phyloP scores from a whole-genome alignment of 1,140 invertebrate genomes.

The Macrobrachium rosenbergii region DNA sequence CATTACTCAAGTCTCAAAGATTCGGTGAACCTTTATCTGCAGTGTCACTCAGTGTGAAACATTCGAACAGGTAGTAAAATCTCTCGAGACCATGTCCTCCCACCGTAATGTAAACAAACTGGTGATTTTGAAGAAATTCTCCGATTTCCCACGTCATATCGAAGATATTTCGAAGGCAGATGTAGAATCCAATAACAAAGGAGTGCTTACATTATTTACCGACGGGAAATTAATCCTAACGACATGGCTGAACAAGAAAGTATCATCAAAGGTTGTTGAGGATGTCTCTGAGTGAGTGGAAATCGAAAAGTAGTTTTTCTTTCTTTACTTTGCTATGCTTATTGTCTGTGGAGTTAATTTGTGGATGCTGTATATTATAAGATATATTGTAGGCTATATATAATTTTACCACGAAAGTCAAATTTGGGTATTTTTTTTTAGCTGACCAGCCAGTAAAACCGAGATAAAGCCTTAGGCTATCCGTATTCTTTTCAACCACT shows the following conservation, averaged over 20 bases:
- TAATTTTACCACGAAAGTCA: too few species aligned
- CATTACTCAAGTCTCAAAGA: too few species aligned
- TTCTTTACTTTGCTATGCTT: neutral
- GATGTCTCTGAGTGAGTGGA: slow-evolving; percentile 47
- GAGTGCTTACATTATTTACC: slow-evolving; percentile 11
- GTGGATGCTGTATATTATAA: neutral
- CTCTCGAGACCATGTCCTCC: slow-evolving; percentile 29
- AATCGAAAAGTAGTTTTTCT: neutral
- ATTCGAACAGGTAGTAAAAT: too few species aligned
- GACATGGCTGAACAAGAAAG: slow-evolving; percentile 50
- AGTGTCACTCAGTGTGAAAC: too few species aligned
- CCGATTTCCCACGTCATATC: slow-evolving; percentile 5
- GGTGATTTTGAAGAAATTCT: slow-evolving; percentile 47
- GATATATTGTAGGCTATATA: neutral
- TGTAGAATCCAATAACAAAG: slow-evolving; percentile 52
- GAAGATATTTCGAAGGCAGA: slow-evolving; percentile 26
- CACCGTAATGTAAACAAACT: slow-evolving; percentile 47
- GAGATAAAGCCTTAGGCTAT: too few species aligned
- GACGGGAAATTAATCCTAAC: slow-evolving; percentile 45
- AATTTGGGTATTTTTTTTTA: too few species aligned
- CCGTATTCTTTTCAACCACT: too few species aligned
- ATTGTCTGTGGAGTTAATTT: too few species aligned
- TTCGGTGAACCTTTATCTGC: too few species aligned
- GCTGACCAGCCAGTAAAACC: too few species aligned
- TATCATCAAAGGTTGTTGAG: slow-evolving; percentile 33